Base-by-base conservation (phyloP, 2,113 vertebrate species). In the Aspiorhynchus laticeps region DNA sequence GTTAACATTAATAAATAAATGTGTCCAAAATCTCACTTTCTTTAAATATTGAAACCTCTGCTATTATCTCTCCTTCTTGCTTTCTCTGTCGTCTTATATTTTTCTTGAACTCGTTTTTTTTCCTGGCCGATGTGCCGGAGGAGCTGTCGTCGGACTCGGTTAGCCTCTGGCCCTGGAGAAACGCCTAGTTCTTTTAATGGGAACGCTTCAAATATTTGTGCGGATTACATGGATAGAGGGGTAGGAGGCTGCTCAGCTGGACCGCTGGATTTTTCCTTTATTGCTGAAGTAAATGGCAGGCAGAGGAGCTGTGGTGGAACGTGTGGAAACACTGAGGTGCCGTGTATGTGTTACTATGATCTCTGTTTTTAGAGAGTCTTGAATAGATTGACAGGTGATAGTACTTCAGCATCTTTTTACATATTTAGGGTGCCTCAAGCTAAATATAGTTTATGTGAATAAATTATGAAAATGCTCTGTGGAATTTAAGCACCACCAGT, bases 151-250 rank as follows among this genome's bases (percentile, higher is more conserved):
- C 76, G 38, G 79, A 82, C 88, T 88, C 84, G 86, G 84, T 91
- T 91, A 86, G 82, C 83, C 76, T 87, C 88, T 89, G 84, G 88
- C 83, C 78, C 89, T 83, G 67, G 69, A 90, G 89, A 84, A 87
- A 89, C 61, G 56, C 89, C 87, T 86, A 67, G 71, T 88, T 86
- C 84, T 76, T 75, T 89, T 88, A 90, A 90, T 86, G 84, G 86
- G 86, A 86, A 83, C 28, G 36, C 73, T 88, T 88, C 53, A 86
- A 89, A 91, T 90, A 88, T 88, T 93, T 90, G 53, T 76, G 77
- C 78, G 85, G 90, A 91, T 92, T 92, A 89, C 80, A 85, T 89
- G 87, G 86, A 88, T 89, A 78, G 75, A 92, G 59, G 65, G 87
- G 88, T 36, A 31, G 86, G 69, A 84, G 84, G 36, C 63, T 46